Base-by-base conservation (phyloP, 1,140 invertebrate genomes). In the Orussus abietinus region DNA sequence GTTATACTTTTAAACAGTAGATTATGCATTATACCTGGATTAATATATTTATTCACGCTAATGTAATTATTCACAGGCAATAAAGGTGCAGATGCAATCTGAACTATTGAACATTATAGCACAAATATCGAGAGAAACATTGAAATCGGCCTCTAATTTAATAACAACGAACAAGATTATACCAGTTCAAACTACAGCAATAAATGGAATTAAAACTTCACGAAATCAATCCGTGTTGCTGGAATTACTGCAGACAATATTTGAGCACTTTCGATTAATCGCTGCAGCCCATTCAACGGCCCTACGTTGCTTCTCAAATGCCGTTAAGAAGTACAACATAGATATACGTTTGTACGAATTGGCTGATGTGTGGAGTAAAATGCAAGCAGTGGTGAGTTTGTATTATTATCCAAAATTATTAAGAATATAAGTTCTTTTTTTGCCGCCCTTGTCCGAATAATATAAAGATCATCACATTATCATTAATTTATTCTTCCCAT, bases 341-440 rank as follows among this genome's bases (percentile, higher is more conserved):
- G 74, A 77, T 45, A 62, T 78, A 3, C 74, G 76, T 26, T 61
- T 83, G 3, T 92, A 93, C 69, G 83, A 84, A 50, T 82, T 90
- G 55, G 79, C 82, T 10, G 86, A 92, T 68, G 88, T 92, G 51
- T 95, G 92, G 91, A 83, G 80, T 20, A 86, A 88, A 58, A 84
- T 93, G 14, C 92, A 96, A 68, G 80, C 82, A 57, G 87, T 92
- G 49, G 86, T 92, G 77, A 76, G 80, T 75, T 7, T 40, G n/a
- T n/a, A 45, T 33, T 40, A 2, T 38, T 37, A 9, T 22, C 25
- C 34, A 28, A 34, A 45, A 38, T 35, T 39, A 38, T 22, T 19
- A 21, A 20, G 30, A 18, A 31, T 12, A 12, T 21, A 38, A 44
- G 34, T 25, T 14, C 33, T 39, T 1, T 34, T 41, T 43, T 45